A percentile compares a stretch with the other conserved stretches of the same genome.
These are phyloP conservation scores for Strongylocentrotus purpuratus DNA, from an alignment of 35 echinoderm and acorn worm species.

Conservation along the genomic window DNA sequence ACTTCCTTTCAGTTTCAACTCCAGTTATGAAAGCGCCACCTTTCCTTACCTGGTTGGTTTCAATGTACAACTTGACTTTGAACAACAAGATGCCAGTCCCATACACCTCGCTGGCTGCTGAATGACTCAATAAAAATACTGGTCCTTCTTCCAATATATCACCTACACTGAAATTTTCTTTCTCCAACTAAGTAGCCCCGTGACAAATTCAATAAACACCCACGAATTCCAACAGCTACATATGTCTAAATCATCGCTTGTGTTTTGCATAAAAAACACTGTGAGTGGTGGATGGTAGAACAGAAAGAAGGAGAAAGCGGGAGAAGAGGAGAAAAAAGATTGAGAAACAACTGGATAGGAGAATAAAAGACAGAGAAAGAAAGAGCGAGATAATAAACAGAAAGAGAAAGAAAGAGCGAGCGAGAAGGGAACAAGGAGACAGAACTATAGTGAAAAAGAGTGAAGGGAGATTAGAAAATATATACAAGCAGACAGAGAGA, in stretches of 20 bases:
- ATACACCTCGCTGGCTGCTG: background rate
- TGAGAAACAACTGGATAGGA: background rate
- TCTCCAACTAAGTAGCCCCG: background rate
- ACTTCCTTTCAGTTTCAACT: too few species aligned
- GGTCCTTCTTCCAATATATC: background rate
- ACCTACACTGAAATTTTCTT: background rate
- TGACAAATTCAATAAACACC: slow-evolving; percentile 12
- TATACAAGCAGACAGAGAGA: background rate
- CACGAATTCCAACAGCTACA: background rate
- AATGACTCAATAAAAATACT: background rate
- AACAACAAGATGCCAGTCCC: background rate
- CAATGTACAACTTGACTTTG: too few species aligned
- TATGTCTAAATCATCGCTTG: background rate
- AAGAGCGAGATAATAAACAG: background rate
- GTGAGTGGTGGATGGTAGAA: background rate
- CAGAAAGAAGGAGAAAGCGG: background rate
- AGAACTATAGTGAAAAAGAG: background rate
- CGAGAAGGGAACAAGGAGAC: background rate
- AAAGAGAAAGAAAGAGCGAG: background rate
- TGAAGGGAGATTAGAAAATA: background rate
- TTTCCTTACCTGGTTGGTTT: too few species aligned
- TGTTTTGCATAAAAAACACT: too few species aligned
- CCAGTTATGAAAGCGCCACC: too few species aligned
- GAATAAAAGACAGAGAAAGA: slow-evolving; percentile 1
- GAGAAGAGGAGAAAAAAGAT: background rate